Conservation (phyloP, 2,888 invertebrate genomes). For the Dendrolimus pini region DNA sequence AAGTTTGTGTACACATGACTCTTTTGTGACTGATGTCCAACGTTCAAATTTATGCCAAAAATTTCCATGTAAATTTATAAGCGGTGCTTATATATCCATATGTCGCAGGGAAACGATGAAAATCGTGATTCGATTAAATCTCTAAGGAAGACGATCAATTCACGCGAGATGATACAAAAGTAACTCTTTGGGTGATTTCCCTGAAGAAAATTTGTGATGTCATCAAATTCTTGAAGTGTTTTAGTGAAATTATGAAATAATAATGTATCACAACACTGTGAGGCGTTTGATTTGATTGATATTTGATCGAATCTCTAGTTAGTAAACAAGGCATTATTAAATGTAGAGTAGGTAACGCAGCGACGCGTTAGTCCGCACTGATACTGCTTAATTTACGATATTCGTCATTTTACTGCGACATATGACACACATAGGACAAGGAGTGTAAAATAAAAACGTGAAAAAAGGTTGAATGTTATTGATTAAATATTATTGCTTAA, state of each 20-base stretch:
- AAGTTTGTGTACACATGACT: slow-evolving; percentile 55
- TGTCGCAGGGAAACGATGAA: neutral
- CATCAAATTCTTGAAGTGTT: neutral
- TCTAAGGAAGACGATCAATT: too few species aligned
- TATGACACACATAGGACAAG: too few species aligned
- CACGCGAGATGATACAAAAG: too few species aligned
- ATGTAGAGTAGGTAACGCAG: too few species aligned
- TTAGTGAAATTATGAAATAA: too few species aligned
- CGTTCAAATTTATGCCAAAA: slow-evolving; percentile 36
- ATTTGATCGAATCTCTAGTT: neutral
- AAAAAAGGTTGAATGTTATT: too few species aligned
- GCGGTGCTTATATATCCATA: neutral
- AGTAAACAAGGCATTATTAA: neutral
- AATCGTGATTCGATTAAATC: too few species aligned
- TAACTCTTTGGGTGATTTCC: neutral
- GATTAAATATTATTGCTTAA: too few species aligned
- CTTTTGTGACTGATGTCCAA: slow-evolving; percentile 48
- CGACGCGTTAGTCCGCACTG: too few species aligned
- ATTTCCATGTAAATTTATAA: slow-evolving; percentile 9
- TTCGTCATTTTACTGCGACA: neutral
- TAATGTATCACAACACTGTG: neutral
- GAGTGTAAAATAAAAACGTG: too few species aligned
- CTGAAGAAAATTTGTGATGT: neutral
- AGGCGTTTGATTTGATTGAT: neutral
- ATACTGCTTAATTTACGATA: too few species aligned